Base-by-base conservation (phyloP, 2,797 vertebrate species). In the Anas flavirostris region DNA sequence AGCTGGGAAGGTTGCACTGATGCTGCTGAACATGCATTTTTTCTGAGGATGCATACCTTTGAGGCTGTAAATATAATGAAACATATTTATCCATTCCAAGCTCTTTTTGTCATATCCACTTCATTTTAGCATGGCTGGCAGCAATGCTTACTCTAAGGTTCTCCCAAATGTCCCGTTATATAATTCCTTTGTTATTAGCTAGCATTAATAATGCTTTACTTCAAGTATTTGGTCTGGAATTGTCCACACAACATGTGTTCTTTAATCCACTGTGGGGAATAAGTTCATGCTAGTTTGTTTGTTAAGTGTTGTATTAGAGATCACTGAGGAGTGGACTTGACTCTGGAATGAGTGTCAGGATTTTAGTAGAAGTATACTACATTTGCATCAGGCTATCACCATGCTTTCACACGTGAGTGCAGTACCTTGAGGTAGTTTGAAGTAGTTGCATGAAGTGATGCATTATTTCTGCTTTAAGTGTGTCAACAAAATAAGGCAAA, bases 221-320 rank as follows among this genome's bases (percentile, higher is more conserved):
- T 92, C 43, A 90, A 79, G 82, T 78, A 50, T 78, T 92, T 90
- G 43, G 6, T 75, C 70, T 88, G 63, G n/a, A 69, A 58, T 62
- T 86, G 26, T 73, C 46, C 21, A 29, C 18, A 15, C 6, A 55
- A 33, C 52, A 6, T 52, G 17, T 82, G 22, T 55, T 88, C 63
- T 74, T 83, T 90, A 69, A 86, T 88, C 77, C 13, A 43, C 55
- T 66, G 29, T 85, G 63, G 41, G 55, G 9, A 84, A 25, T 6
- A 44, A 5, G 1, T 9, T 48, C 72, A 3, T 41, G 28, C 19
- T 48, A 8, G 41, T 70, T 56, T 37, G 26, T 66, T 62, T 79
- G 26, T 82, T 28, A 92, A 85, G 59, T 69, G 2, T 9, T 81
- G 11, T 75, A 5, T 58, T 75, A 79, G 52, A 56, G n/a, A 56